Conservation (phyloP, 2,797 vertebrate genomes). For the Myripristis jacobus region DNA sequence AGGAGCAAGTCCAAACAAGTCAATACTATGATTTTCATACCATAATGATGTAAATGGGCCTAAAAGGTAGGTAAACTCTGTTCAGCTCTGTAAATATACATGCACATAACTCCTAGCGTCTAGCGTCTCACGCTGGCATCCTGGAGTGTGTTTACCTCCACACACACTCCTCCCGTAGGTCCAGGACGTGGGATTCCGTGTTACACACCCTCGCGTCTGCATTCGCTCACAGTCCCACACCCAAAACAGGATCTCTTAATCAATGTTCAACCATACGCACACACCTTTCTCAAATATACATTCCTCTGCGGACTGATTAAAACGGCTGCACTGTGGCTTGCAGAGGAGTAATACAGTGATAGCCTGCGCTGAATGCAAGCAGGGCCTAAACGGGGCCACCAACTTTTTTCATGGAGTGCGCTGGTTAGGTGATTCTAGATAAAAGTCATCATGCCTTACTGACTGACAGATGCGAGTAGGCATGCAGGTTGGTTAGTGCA, state of each 20-base stretch:
- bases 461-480: conserved; percentile 1
- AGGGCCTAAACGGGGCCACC: too few relatives aligned
- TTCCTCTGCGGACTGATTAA: conserved; percentile 80
- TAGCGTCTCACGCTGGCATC: conserved; percentile 72
- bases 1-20: too few relatives aligned
- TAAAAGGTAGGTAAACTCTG: too few relatives aligned
- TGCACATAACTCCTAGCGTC: too few relatives aligned
- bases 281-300: conserved; percentile 89
- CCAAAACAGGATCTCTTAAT: conserved; percentile 87
- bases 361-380: too few relatives aligned
- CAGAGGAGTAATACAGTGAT: conserved; percentile 50
- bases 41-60: too few relatives aligned
- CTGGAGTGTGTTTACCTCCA: conserved; percentile 78
- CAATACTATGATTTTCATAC: too few relatives aligned
- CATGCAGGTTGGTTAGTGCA: conserved; percentile 14
- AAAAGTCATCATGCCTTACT: too few relatives aligned
- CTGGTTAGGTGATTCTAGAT: too few relatives aligned
- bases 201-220: conserved; percentile 71
- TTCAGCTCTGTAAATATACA: too few relatives aligned
- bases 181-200: conserved; percentile 76
- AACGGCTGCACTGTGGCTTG: conserved; percentile 60
- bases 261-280: conserved; percentile 84
- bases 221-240: conserved; percentile 75
- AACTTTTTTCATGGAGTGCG: too few relatives aligned
- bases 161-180: conserved; percentile 56